These are phyloP conservation scores for Tricholauxania praeusta DNA, from an alignment of 2,888 invertebrate genomes.

Conservation along the genomic window DNA sequence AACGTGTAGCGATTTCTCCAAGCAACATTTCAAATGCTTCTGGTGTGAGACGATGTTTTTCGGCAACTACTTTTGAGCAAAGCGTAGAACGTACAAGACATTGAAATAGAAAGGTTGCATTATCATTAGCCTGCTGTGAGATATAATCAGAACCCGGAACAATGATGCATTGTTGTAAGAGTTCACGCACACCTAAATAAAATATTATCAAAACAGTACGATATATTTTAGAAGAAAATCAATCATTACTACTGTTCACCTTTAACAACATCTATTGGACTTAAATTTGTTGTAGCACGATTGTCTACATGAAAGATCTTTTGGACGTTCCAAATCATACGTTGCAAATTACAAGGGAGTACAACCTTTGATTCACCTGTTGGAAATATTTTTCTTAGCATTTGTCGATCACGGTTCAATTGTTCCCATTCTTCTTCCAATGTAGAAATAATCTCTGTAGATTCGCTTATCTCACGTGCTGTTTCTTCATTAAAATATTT, in stretches of 20 bases:
- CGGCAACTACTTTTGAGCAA: slow-evolving; percentile 93
- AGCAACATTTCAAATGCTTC: slow-evolving; percentile 99
- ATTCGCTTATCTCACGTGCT: slow-evolving; percentile 88
- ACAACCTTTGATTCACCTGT: slow-evolving; percentile 96
- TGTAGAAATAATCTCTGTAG: slow-evolving; percentile 82
- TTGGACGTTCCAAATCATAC: slow-evolving; percentile 99
- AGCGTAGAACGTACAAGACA: slow-evolving; percentile 91
- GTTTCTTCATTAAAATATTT: slow-evolving; percentile 85
- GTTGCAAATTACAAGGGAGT: slow-evolving; percentile 93
- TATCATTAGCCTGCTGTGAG: slow-evolving; percentile 93
- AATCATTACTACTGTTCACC: slow-evolving; percentile 18
- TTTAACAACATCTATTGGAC: slow-evolving; percentile 81
- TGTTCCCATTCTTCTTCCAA: slow-evolving; percentile 96
- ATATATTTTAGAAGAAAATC: too few relatives aligned
- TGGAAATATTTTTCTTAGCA: slow-evolving; percentile 90
- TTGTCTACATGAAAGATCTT: slow-evolving; percentile 98
- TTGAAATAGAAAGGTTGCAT: slow-evolving; percentile 95
- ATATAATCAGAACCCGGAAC: slow-evolving; percentile 93
- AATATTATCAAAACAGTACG: background rate
- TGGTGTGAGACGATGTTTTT: slow-evolving; percentile 88
- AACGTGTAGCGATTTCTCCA: slow-evolving; percentile 96
- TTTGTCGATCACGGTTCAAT: slow-evolving; percentile 84
- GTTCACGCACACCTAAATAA: slow-evolving; percentile 80
- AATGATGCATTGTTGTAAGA: slow-evolving; percentile 87
- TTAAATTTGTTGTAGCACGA: slow-evolving; percentile 89